phyloP scores from a whole-genome alignment of 2,888 invertebrate genomes.

The Laspeyria flexula region DNA sequence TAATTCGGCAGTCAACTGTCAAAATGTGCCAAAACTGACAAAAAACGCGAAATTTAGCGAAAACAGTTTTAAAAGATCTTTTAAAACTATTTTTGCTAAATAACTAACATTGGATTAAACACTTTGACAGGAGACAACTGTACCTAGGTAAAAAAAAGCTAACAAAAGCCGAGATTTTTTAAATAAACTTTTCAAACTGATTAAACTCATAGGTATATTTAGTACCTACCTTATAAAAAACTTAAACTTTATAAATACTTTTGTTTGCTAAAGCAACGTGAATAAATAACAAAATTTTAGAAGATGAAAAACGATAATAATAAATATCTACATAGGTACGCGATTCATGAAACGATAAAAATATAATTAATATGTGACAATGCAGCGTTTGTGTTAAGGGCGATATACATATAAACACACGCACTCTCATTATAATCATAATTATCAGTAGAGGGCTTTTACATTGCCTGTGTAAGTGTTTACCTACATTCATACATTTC shows the following conservation, averaged over 20 bases:
- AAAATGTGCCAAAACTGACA: conserved; percentile 28
- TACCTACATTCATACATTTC: too few species aligned
- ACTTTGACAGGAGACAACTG: conserved; percentile 36
- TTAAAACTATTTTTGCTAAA: too few species aligned
- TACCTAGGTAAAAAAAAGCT: conserved; percentile 2
- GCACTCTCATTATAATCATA: conserved; percentile 9
- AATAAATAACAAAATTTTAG: conserved; percentile 6
- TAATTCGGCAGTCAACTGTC: conserved; percentile 32
- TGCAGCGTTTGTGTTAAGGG: too few species aligned
- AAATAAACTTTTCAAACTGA: conserved; percentile 15
- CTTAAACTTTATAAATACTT: conserved; percentile 21
- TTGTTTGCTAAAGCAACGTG: conserved; percentile 21
- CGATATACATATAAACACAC: too few species aligned
- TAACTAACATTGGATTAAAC: too few species aligned
- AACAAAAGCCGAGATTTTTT: conserved; percentile 19
- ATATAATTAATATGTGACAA: too few species aligned
- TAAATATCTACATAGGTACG: not conserved
- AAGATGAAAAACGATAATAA: not conserved
- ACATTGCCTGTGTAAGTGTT: not conserved
- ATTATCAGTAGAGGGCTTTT: too few species aligned
- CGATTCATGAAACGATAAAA: conserved; percentile 2
- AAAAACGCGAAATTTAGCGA: too few species aligned
- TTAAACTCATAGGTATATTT: conserved; percentile 14
- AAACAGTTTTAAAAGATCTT: too few species aligned
- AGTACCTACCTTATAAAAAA: conserved; percentile 18